Evolutionary conservation across 2,888 invertebrate genomes (phyloP).

Genomic region (Drosophila conformis): DNA sequence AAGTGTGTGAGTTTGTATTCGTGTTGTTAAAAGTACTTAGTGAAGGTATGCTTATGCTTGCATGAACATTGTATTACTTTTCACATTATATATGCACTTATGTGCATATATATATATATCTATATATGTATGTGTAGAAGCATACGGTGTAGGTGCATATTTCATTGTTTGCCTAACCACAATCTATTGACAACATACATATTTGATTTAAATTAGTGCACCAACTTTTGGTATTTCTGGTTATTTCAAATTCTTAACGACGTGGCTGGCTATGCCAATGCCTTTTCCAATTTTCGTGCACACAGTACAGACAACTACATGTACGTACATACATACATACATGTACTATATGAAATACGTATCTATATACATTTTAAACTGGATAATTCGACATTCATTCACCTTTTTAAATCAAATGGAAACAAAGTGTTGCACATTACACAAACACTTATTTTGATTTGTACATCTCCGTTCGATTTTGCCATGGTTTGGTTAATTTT

Average conservation of each 20-base stretch:
- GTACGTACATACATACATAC: slow-evolving; percentile 30
- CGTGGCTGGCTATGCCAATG: slow-evolving; percentile 20
- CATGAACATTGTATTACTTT: slow-evolving; percentile 11
- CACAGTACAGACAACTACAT: slow-evolving; percentile 13
- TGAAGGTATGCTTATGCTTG: slow-evolving; percentile 25
- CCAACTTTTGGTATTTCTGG: slow-evolving; percentile 7
- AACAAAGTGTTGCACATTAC: slow-evolving; percentile 16
- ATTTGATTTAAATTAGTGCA: slow-evolving; percentile 11
- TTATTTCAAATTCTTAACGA: slow-evolving; percentile 8
- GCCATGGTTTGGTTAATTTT: neutral
- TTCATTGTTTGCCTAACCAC: neutral
- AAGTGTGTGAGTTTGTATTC: slow-evolving; percentile 1
- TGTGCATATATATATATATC: slow-evolving; percentile 1
- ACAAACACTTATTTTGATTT: slow-evolving; percentile 5
- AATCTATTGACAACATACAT: slow-evolving; percentile 9
- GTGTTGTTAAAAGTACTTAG: slow-evolving; percentile 19
- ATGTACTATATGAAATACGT: slow-evolving; percentile 17
- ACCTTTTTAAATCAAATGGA: neutral
- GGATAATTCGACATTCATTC: slow-evolving; percentile 24
- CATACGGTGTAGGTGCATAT: slow-evolving; percentile 18
- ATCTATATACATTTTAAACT: slow-evolving; percentile 29
- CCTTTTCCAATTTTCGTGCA: slow-evolving; percentile 15
- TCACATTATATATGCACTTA: slow-evolving; percentile 4
- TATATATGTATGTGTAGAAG: slow-evolving; percentile 5
- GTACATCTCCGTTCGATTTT: neutral